Conservation (phyloP, 30 jellyfish, hydroid and myxozoan genomes). For the Hydractinia symbiolongicarpus region DNA sequence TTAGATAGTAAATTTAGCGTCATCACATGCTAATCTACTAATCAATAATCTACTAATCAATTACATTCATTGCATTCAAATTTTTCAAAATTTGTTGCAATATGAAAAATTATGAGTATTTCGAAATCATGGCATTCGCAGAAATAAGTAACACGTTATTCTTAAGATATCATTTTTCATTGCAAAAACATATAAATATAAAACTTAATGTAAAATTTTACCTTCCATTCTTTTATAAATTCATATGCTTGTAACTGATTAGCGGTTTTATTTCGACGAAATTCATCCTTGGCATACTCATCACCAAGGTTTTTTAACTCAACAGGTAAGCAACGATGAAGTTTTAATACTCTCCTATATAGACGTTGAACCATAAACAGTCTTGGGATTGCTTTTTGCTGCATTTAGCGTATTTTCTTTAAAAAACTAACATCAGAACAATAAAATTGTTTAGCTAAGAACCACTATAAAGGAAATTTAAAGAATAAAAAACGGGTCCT, state of each 20-base stretch:
- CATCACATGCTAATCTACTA: too few relatives aligned
- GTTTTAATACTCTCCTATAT: conserved; percentile 34
- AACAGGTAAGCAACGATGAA: conserved; percentile 30
- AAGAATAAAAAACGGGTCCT: too few relatives aligned
- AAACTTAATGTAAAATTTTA: background rate
- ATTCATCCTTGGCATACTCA: conserved; percentile 48
- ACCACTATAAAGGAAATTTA: background rate
- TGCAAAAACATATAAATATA: background rate
- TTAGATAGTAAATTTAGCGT: too few relatives aligned
- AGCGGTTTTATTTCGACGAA: conserved; percentile 35
- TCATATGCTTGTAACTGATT: conserved; percentile 28
- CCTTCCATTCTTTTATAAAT: conserved; percentile 46
- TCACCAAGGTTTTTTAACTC: conserved; percentile 37
- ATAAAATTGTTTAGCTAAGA: background rate
- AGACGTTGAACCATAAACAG: conserved; percentile 33
- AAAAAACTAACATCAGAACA: background rate
- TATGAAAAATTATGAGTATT: too few relatives aligned
- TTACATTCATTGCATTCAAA: too few relatives aligned
- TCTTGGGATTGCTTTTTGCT: conserved; percentile 24
- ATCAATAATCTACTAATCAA: too few relatives aligned
- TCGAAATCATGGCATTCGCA: too few relatives aligned
- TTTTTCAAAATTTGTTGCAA: too few relatives aligned
- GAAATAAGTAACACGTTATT: too few relatives aligned
- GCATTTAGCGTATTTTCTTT: conserved; percentile 14
- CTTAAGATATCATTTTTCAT: background rate